Conservation (phyloP, 1,140 invertebrate genomes). For the Solenopsis invicta region DNA sequence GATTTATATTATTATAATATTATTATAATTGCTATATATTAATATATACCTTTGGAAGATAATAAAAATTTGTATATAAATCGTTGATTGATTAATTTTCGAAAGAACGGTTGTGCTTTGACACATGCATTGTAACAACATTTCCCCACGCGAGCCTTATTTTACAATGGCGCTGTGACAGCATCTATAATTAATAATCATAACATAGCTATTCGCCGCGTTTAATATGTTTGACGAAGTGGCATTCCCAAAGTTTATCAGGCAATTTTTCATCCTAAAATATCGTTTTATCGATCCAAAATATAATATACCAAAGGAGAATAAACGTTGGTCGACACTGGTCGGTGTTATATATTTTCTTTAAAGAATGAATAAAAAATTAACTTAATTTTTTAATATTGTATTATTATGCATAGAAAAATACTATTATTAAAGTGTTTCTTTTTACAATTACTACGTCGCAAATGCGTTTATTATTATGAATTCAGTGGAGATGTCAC, state of each 20-base stretch:
- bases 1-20: background rate
- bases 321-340: conserved; percentile 69
- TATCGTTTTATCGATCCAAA: conserved; percentile 47
- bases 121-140: conserved; percentile 8
- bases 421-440: background rate
- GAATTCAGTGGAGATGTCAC: background rate
- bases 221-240: conserved; percentile 44
- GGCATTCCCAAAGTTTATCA: conserved; percentile 74
- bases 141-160: conserved; percentile 9
- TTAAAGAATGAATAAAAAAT: background rate
- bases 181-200: conserved; percentile 38
- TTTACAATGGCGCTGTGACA: background rate
- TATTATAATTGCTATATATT: background rate
- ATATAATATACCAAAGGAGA: conserved; percentile 40
- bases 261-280: conserved; percentile 71
- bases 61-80: conserved; percentile 8
- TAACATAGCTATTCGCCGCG: conserved; percentile 25
- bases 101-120: background rate
- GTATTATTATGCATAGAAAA: background rate
- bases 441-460: background rate
- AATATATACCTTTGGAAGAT: background rate
- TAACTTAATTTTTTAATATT: background rate
- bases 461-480: conserved; percentile 3
- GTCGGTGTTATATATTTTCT: background rate
- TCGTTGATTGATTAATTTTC: conserved; percentile 39